These are phyloP conservation scores for Phyllotis vaccarum DNA, from an alignment of 2,797 vertebrate genomes.

Conservation along the genomic window DNA sequence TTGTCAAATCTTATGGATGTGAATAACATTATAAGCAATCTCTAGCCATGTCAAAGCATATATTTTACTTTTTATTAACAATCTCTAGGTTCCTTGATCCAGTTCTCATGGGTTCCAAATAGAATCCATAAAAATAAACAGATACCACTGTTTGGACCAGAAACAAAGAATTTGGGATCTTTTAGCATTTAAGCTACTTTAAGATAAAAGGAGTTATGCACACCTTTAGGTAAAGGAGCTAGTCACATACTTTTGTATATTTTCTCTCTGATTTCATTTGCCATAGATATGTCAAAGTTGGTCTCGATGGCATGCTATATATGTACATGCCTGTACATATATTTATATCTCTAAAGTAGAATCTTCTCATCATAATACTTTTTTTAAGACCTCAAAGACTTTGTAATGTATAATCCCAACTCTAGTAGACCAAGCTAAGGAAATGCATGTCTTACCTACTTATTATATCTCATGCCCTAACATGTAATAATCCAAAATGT, in stretches of 20 bases:
- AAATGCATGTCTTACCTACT: not conserved
- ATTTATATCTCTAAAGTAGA: not conserved
- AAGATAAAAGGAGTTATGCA: not conserved
- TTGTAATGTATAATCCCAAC: not conserved
- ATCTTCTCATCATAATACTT: not conserved
- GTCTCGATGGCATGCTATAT: not conserved
- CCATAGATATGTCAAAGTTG: not conserved
- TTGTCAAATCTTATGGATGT: slow-evolving; percentile 17
- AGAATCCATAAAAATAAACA: slow-evolving; percentile 40
- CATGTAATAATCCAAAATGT: slow-evolving; percentile 9
- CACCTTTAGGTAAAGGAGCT: not conserved
- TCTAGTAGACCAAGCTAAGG: not conserved
- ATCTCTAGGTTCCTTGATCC: not conserved
- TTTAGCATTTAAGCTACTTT: not conserved
- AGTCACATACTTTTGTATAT: not conserved
- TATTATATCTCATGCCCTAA: not conserved
- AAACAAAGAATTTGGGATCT: not conserved
- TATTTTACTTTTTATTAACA: slow-evolving; percentile 32
- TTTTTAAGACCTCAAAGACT: not conserved
- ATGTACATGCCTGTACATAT: not conserved
- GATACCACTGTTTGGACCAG: not conserved
- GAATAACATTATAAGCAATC: slow-evolving; percentile 49
- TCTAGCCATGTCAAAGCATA: not conserved
- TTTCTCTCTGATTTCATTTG: not conserved
- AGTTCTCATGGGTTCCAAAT: slow-evolving; percentile 17